Conservation (phyloP, 2,797 vertebrate species). For the Chelonia mydas region DNA sequence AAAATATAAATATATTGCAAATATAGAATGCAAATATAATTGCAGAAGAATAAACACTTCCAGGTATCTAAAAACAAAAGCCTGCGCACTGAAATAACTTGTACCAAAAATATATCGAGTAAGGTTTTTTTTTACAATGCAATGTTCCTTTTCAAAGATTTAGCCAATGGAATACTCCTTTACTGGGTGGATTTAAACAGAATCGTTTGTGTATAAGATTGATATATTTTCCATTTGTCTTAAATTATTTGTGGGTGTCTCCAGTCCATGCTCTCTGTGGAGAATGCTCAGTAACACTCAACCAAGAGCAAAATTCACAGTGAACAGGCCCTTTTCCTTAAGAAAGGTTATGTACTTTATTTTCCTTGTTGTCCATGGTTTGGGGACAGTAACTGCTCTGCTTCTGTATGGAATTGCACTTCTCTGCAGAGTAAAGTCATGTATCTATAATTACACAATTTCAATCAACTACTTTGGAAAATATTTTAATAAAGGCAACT, state of each 20-base stretch:
- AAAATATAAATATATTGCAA: background rate
- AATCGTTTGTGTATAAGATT: constrained; percentile 14
- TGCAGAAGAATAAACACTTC: background rate
- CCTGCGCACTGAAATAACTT: rapidly evolving
- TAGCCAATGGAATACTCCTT: background rate
- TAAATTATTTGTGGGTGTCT: constrained; percentile 35
- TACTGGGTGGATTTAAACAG: rapidly evolving
- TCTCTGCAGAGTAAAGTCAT: background rate
- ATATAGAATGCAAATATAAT: background rate
- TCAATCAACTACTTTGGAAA: constrained; percentile 43
- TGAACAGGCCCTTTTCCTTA: background rate
- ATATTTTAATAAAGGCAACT: constrained; percentile 78
- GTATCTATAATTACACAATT: background rate
- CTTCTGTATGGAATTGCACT: constrained; percentile 11
- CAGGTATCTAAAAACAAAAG: background rate
- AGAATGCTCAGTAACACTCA: background rate
- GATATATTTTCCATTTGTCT: background rate
- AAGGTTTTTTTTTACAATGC: background rate
- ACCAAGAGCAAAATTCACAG: background rate
- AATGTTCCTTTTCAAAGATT: background rate
- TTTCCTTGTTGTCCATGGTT: background rate
- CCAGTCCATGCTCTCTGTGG: rapidly evolving
- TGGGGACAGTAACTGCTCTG: background rate
- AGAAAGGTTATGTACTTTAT: background rate
- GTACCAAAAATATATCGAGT: background rate